Base-by-base conservation (phyloP, 2,888 invertebrate species). In the Toxonevra muliebris region DNA sequence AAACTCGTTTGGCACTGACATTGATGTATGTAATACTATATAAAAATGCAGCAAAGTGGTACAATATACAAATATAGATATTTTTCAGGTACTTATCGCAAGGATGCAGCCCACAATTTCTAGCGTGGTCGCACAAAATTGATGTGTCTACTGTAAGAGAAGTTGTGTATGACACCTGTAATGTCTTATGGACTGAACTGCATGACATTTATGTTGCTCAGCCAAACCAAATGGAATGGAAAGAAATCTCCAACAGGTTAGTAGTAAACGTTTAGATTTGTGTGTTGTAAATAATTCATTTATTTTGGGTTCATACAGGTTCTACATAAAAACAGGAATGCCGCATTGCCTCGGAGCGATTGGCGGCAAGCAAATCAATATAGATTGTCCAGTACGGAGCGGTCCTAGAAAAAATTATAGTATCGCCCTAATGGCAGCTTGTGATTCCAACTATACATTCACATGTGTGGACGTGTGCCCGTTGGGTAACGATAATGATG, bases 151-250 rank as follows among this genome's bases (percentile, higher is more conserved):
- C 60, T 11, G 45, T 48, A 5, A 15, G 60, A 12, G 13, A 45
- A 20, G 48, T 61, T 11, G 48, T 61, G 20, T 61, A 61, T 48
- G 61, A 61, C 3, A 61, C 48, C 30, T 61, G 61, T 5, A 30
- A 30, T 48, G 40, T n/a, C n/a, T 12, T 61, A 19, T 61, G 61
- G 48, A 30, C 15, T 1, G 61, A 50, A 20, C 30, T 61, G 19
- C 43, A 60, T n/a, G n/a, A n/a, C n/a, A n/a, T n/a, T n/a, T n/a
- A n/a, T 45, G 19, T 45, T 13, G 42, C 43, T 43, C 43, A 43
- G 19, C 40, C 1, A 17, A 19, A n/a, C 20, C 20, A 19, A 1
- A 13, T 20, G 10, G 20, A 48, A 19, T 40, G 8, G 5, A 50
- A 13, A n/a, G 30, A 12, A 40, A 50, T 61, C 48, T 50, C 50